A percentile compares a stretch with the other conserved stretches of the same genome.
These are phyloP conservation scores for Drosophila bocqueti DNA, from an alignment of 1,140 invertebrate species.

Conservation along the genomic window DNA sequence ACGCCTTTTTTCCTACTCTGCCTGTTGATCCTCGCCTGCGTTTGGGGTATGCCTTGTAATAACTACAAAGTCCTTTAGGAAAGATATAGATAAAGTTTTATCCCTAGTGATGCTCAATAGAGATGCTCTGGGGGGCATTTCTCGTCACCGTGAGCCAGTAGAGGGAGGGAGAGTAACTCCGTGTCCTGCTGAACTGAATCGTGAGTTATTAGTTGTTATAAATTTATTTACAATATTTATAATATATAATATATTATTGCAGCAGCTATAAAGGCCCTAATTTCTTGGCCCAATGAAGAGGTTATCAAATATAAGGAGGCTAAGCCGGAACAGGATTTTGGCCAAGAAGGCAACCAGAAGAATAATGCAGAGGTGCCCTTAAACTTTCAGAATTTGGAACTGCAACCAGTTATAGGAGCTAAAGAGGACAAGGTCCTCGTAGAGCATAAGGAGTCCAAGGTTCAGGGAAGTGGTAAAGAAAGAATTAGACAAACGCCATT, in stretches of 20 bases:
- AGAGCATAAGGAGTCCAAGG: not conserved
- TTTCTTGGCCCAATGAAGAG: slow-evolving; percentile 3
- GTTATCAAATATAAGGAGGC: not conserved
- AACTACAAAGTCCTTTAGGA: not conserved
- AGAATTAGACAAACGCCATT: too few relatives aligned
- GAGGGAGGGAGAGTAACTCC: not conserved
- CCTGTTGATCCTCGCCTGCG: slow-evolving; percentile 13
- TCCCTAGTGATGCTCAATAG: not conserved
- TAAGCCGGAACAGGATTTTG: not conserved
- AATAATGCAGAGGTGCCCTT: too few relatives aligned
- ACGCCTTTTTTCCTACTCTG: slow-evolving; percentile 11
- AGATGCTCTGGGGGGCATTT: not conserved
- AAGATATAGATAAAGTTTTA: not conserved
- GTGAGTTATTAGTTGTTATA: not conserved
- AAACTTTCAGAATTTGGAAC: not conserved
- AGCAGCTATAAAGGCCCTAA: slow-evolving; percentile 2
- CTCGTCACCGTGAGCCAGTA: not conserved
- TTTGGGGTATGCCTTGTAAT: slow-evolving; percentile 44
- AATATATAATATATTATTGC: not conserved
- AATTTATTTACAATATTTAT: too few relatives aligned
- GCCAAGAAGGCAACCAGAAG: not conserved
- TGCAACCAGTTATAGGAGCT: not conserved
- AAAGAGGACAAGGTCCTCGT: not conserved
- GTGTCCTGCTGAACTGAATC: not conserved
- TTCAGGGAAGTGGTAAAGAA: not conserved